phyloP scores from a whole-genome alignment of 2,797 vertebrate genomes.

The Malurus leucopterus region DNA sequence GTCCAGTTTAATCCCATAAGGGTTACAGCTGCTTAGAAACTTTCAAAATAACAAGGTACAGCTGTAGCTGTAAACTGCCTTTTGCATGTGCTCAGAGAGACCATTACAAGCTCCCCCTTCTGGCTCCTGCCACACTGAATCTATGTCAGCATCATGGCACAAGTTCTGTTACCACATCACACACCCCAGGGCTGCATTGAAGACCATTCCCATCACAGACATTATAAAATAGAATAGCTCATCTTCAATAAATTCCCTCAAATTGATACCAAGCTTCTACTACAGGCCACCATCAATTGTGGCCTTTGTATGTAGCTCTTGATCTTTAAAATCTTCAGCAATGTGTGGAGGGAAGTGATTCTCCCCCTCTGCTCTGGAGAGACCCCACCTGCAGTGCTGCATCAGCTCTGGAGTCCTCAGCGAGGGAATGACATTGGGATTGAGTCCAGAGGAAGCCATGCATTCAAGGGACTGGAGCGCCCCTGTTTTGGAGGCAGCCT shows the following conservation, averaged over 20 bases:
- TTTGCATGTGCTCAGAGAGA: accelerated
- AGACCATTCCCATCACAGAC: neutral
- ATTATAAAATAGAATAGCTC: neutral
- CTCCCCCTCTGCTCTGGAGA: neutral
- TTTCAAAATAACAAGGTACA: neutral
- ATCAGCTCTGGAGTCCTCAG: neutral
- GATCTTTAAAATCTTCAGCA: neutral
- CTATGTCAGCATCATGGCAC: neutral
- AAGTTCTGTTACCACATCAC: neutral
- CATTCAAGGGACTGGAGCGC: accelerated
- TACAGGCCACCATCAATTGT: neutral
- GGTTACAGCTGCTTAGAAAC: neutral
- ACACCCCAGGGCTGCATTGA: neutral
- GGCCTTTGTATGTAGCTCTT: neutral
- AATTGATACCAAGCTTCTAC: neutral
- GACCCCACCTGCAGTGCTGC: neutral
- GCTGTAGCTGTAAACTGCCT: neutral
- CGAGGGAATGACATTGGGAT: accelerated
- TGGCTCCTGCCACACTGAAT: neutral
- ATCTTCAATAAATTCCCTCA: neutral
- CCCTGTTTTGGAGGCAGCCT: neutral
- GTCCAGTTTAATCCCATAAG: neutral
- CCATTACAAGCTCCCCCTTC: neutral
- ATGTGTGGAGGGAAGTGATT: neutral
- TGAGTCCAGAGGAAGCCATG: accelerated